Evolutionary conservation across 2,888 invertebrate genomes (phyloP).

Genomic region (Autographa pulchrina): DNA sequence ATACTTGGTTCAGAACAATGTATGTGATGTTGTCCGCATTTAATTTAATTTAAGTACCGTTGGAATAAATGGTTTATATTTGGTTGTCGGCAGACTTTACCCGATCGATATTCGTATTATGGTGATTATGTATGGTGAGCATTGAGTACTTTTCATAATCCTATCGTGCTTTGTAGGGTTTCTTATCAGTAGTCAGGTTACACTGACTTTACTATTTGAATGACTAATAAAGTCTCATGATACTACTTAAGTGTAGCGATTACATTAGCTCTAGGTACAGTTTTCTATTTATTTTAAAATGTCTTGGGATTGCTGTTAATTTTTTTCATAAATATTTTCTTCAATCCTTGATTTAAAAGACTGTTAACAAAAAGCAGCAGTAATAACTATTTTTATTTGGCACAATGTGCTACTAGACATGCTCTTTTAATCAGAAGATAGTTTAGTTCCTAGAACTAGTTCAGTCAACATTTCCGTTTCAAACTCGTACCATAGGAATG

Average conservation of each 20-base stretch:
- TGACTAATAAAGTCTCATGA: neutral
- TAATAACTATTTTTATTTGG: no score
- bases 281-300: neutral
- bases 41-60: no score
- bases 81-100: neutral
- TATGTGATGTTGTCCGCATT: no score
- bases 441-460: neutral
- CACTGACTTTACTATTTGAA: neutral
- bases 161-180: slow-evolving; percentile 1
- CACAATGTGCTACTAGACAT: neutral
- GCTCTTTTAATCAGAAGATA: neutral
- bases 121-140: neutral
- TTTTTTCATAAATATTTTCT: no score
- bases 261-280: neutral
- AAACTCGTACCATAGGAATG: neutral
- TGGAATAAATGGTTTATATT: no score
- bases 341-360: no score
- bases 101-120: neutral
- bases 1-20: no score
- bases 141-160: neutral
- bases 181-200: neutral
- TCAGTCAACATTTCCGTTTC: neutral
- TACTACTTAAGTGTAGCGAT: neutral
- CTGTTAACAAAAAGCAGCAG: no score
- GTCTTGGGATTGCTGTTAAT: no score